phyloP scores from a whole-genome alignment of 2,797 vertebrate species.

The Fistularia commersonii region DNA sequence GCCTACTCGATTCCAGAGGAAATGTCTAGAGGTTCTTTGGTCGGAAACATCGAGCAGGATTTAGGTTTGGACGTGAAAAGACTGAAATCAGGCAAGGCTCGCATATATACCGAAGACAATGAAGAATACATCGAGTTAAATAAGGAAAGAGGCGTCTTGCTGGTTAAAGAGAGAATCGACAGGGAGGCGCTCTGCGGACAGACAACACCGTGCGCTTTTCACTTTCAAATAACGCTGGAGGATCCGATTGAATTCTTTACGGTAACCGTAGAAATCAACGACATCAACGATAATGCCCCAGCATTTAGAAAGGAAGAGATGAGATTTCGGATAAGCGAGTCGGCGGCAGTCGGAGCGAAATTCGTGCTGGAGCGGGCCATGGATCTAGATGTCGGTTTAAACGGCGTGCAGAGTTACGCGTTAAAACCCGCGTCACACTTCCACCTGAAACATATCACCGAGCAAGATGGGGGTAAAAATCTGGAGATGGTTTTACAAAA shows the following conservation, averaged over 20 bases:
- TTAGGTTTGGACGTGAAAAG: conserved; percentile 73
- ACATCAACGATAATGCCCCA: conserved; percentile 75
- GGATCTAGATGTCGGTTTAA: conserved; percentile 67
- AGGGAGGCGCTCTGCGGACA: conserved; percentile 79
- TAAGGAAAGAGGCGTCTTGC: conserved; percentile 71
- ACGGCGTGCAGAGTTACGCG: conserved; percentile 45
- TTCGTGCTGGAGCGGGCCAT: conserved; percentile 60
- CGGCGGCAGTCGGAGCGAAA: conserved; percentile 35
- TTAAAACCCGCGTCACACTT: no score
- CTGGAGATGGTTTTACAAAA: conserved; percentile 71
- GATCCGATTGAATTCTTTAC: conserved; percentile 80
- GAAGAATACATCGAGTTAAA: conserved; percentile 76
- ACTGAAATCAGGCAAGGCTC: conserved; percentile 70
- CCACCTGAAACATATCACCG: no score
- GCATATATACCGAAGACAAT: conserved; percentile 57
- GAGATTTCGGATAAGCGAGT: conserved; percentile 60
- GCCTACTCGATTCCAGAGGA: conserved; percentile 87
- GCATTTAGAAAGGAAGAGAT: conserved; percentile 57
- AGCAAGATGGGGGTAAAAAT: conserved; percentile 27
- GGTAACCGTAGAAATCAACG: conserved; percentile 68
- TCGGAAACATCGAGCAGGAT: conserved; percentile 82
- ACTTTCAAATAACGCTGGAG: conserved; percentile 81
- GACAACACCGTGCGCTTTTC: conserved; percentile 73
- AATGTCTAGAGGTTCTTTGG: conserved; percentile 74
- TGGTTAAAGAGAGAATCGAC: conserved; percentile 78